A percentile compares a stretch with the other conserved stretches of the same genome.
Conservation (phyloP, 2,888 invertebrate genomes). For the Scaeva pyrastri region DNA sequence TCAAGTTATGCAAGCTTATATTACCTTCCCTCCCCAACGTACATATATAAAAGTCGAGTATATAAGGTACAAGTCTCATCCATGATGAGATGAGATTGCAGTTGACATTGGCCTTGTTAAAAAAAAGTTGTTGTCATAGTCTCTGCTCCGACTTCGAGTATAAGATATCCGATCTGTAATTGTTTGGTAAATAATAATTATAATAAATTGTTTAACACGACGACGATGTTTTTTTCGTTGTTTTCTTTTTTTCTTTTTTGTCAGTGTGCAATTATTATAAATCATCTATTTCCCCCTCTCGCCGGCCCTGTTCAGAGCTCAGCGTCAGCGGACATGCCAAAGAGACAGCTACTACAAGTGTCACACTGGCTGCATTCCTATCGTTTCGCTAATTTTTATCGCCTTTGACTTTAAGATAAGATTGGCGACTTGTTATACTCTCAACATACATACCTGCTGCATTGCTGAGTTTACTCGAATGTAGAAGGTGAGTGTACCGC, state of each 20-base stretch:
- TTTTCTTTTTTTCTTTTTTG: not conserved
- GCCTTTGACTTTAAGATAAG: conserved; percentile 52
- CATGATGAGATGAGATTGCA: conserved; percentile 14
- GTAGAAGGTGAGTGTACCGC: conserved; percentile 41
- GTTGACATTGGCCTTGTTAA: conserved; percentile 44
- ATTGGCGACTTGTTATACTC: conserved; percentile 19
- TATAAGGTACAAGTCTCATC: not conserved
- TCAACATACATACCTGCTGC: not conserved
- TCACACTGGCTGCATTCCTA: conserved; percentile 51
- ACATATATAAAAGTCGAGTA: not conserved
- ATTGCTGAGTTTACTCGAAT: not conserved
- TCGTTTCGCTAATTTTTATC: conserved; percentile 46
- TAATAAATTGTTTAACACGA: conserved; percentile 50
- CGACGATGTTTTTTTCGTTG: not conserved
- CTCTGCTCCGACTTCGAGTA: conserved; percentile 4
- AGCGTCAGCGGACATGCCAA: too few relatives aligned
- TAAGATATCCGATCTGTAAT: conserved; percentile 43
- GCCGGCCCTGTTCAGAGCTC: not conserved
- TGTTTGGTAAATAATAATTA: conserved; percentile 50
- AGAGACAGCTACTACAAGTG: conserved; percentile 1
- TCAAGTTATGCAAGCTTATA: conserved; percentile 20
- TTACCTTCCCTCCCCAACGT: not conserved
- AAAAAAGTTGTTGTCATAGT: conserved; percentile 17
- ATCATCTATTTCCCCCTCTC: conserved; percentile 24
- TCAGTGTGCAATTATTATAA: conserved; percentile 52